phyloP scores from a whole-genome alignment of 1,140 invertebrate genomes.

The Megathymus violae region DNA sequence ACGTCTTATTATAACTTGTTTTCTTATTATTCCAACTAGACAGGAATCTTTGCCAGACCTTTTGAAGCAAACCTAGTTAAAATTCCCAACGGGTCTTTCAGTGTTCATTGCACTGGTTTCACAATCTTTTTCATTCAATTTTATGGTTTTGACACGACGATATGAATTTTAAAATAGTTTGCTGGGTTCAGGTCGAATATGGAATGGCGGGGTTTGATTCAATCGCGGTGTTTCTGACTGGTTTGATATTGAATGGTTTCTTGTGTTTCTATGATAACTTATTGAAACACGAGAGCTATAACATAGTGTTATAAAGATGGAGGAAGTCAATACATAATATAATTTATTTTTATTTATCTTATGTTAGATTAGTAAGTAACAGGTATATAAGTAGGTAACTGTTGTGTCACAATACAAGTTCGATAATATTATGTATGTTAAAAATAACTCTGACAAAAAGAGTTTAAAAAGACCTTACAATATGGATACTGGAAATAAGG shows the following conservation, averaged over 20 bases:
- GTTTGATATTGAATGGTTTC: background rate
- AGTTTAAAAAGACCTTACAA: too few species aligned
- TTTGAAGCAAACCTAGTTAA: slow-evolving; percentile 38
- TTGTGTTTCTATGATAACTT: background rate
- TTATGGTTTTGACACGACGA: slow-evolving; percentile 45
- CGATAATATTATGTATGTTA: too few species aligned
- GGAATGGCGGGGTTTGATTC: slow-evolving; percentile 20
- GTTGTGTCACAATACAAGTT: too few species aligned
- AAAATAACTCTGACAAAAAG: too few species aligned
- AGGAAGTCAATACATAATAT: too few species aligned
- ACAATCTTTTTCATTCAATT: slow-evolving; percentile 52
- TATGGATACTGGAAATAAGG: too few species aligned
- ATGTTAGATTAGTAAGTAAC: too few species aligned
- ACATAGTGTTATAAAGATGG: too few species aligned
- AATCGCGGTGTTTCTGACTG: slow-evolving; percentile 8
- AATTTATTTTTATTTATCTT: too few species aligned
- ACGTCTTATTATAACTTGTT: slow-evolving; percentile 31
- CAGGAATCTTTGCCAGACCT: slow-evolving; percentile 25
- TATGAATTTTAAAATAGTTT: slow-evolving; percentile 41
- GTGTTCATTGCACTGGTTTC: slow-evolving; percentile 46
- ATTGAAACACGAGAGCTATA: too few species aligned
- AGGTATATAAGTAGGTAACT: too few species aligned
- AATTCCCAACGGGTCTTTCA: slow-evolving; percentile 38
- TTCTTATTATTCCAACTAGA: slow-evolving; percentile 33
- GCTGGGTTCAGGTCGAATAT: slow-evolving; percentile 13